Percentiles rank a stretch among this genome's conserved stretches.
These are phyloP conservation scores for Nothobranchius kuhntae DNA, from an alignment of 2,113 vertebrate genomes.

Conservation along the genomic window DNA sequence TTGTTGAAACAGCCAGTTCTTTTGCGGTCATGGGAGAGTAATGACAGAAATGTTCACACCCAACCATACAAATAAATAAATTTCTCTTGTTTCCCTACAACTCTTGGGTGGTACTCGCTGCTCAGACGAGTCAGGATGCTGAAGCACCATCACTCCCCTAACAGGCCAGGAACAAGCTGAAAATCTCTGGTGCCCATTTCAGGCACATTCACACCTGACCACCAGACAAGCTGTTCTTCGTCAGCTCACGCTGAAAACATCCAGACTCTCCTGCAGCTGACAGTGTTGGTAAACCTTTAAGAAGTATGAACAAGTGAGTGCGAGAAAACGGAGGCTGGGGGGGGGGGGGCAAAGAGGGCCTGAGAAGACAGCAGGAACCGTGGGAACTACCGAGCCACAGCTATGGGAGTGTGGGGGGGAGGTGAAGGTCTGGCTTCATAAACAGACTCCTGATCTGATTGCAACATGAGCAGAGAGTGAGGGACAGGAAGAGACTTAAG, in stretches of 20 bases:
- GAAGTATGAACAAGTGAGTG: constrained; percentile 12
- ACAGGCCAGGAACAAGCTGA: constrained; percentile 30
- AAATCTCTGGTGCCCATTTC: constrained; percentile 16
- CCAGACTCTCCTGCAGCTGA: constrained; percentile 44
- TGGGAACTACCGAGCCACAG: constrained; percentile 72
- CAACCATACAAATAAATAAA: constrained; percentile 9
- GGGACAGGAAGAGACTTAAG: constrained; percentile 11
- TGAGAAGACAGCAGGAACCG: constrained; percentile 66
- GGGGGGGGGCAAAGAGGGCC: constrained; percentile 24
- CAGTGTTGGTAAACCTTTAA: constrained; percentile 27
- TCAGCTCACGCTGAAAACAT: constrained; percentile 37
- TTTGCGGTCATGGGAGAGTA: constrained; percentile 39
- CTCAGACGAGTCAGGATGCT: constrained; percentile 37
- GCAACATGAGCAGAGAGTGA: constrained; percentile 10
- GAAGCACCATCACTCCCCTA: constrained; percentile 22
- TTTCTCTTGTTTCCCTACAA: constrained; percentile 10
- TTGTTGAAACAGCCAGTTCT: constrained; percentile 46
- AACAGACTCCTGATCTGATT: constrained; percentile 63
- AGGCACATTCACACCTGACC: constrained; percentile 14
- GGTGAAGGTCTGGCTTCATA: constrained; percentile 67
- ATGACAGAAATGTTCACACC: constrained; percentile 50
- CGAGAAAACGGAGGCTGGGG: constrained; percentile 16
- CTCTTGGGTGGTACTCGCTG: constrained; percentile 63
- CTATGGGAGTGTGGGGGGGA: constrained; percentile 6
- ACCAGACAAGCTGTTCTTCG: constrained; percentile 18